Percentiles rank a stretch among this genome's conserved stretches.
Conservation (phyloP, 1,140 invertebrate species). For the Drosophila paulistorum region DNA sequence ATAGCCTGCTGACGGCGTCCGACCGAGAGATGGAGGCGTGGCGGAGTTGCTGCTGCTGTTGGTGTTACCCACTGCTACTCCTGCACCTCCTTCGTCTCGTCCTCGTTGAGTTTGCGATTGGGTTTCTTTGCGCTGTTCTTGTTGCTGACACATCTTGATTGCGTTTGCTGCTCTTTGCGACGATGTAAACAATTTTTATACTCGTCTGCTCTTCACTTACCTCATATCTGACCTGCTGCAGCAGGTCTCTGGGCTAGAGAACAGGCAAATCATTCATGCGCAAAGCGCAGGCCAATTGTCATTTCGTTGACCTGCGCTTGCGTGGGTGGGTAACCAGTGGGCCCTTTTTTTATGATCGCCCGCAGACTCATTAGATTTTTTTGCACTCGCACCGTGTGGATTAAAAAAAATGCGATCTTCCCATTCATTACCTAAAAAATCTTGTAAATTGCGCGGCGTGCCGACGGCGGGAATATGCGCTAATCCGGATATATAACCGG, state of each 20-base stretch:
- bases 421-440: slow-evolving; percentile 79
- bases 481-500: slow-evolving; percentile 70
- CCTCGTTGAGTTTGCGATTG: slow-evolving; percentile 4
- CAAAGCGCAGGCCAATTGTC: slow-evolving; percentile 39
- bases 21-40: neutral
- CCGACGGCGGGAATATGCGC: slow-evolving; percentile 18
- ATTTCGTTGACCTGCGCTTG: slow-evolving; percentile 21
- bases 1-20: slow-evolving; percentile 57
- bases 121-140: slow-evolving; percentile 5
- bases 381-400: slow-evolving; percentile 50
- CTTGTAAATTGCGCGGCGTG: slow-evolving; percentile 17
- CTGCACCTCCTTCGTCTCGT: neutral
- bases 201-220: neutral
- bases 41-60: neutral
- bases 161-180: slow-evolving; percentile 46
- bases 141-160: slow-evolving; percentile 17
- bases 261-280: slow-evolving; percentile 55
- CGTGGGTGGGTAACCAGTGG: neutral
- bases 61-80: neutral
- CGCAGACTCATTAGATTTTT: slow-evolving; percentile 46
- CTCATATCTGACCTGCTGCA: slow-evolving; percentile 54
- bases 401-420: slow-evolving; percentile 63
- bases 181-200: slow-evolving; percentile 46
- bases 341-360: slow-evolving; percentile 31
- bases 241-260: neutral